Evolutionary conservation across 2,888 invertebrate genomes (phyloP).

Genomic region (Aspidiotus rigidus): DNA sequence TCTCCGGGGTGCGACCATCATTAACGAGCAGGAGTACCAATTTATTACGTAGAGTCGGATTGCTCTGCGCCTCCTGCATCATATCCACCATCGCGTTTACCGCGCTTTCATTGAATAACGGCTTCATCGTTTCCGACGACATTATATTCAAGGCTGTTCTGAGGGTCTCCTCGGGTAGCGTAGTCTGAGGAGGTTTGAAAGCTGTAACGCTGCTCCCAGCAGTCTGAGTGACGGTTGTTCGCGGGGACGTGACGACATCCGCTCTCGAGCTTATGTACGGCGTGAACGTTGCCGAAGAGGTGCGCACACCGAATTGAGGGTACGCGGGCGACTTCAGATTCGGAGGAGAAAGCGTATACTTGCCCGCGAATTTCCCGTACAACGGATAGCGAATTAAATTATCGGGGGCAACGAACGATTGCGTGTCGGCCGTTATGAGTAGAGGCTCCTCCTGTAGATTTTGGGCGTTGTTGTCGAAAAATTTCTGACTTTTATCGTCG

Average conservation of each 20-base stretch:
- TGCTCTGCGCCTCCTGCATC: constrained; percentile 62
- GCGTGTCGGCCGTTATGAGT: constrained; percentile 38
- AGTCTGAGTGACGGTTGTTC: not conserved
- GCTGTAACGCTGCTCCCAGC: not conserved
- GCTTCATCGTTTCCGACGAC: not conserved
- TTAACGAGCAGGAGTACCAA: constrained; percentile 66
- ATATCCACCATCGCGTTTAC: constrained; percentile 64
- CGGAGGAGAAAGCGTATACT: constrained; percentile 10
- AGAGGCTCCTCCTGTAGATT: constrained; percentile 36
- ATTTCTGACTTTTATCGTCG: constrained; percentile 7
- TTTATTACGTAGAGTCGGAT: constrained; percentile 38
- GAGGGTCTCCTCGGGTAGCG: not conserved
- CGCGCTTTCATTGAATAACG: constrained; percentile 62
- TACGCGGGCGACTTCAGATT: constrained; percentile 28
- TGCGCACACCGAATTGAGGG: constrained; percentile 30
- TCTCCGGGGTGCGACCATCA: constrained; percentile 54
- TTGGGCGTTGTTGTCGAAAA: constrained; percentile 2
- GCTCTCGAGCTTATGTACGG: constrained; percentile 7
- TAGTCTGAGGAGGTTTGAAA: not conserved
- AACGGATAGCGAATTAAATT: constrained; percentile 35
- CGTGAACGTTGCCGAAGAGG: constrained; percentile 8
- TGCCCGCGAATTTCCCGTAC: not conserved
- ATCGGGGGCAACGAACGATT: constrained; percentile 39
- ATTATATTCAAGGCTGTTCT: not conserved
- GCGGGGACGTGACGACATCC: not conserved